Conservation (phyloP, 2,888 invertebrate species). For the Polydrusus tereticollis region DNA sequence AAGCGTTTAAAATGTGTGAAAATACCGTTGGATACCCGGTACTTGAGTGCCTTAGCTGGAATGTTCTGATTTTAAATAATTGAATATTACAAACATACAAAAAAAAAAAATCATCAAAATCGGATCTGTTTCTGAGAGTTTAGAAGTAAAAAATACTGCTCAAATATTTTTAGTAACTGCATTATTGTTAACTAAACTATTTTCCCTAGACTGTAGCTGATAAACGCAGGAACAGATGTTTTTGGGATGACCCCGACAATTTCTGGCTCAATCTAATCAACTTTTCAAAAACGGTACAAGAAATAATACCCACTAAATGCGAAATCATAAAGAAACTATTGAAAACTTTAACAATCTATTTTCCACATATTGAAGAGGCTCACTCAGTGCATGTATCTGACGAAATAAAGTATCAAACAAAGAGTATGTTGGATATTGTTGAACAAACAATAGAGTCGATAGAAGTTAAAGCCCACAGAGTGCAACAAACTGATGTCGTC, state of each 20-base stretch:
- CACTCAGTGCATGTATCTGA: slow-evolving; percentile 34
- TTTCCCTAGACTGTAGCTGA: background rate
- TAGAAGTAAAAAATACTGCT: too few species aligned
- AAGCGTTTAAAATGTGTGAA: too few species aligned
- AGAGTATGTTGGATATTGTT: slow-evolving; percentile 17
- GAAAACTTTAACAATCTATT: slow-evolving; percentile 16
- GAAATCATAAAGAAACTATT: slow-evolving; percentile 14
- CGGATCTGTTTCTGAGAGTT: too few species aligned
- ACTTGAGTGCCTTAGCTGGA: too few species aligned
- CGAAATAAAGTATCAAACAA: slow-evolving; percentile 29
- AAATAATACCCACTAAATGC: slow-evolving; percentile 32
- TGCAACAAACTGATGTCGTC: background rate
- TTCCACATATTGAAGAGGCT: slow-evolving; percentile 26
- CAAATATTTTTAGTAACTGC: too few species aligned
- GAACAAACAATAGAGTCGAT: slow-evolving; percentile 25
- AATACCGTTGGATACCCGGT: too few species aligned
- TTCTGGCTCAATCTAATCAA: slow-evolving; percentile 32
- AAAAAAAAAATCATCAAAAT: too few species aligned
- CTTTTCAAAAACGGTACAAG: slow-evolving; percentile 26
- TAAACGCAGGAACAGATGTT: background rate
- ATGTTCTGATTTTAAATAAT: too few species aligned
- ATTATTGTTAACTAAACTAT: background rate
- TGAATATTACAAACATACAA: too few species aligned
- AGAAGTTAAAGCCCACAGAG: slow-evolving; percentile 7
- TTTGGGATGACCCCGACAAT: slow-evolving; percentile 39